A percentile compares a stretch with the other conserved stretches of the same genome.
phyloP scores from a whole-genome alignment of 2,113 vertebrate genomes.

The Strigops habroptila region DNA sequence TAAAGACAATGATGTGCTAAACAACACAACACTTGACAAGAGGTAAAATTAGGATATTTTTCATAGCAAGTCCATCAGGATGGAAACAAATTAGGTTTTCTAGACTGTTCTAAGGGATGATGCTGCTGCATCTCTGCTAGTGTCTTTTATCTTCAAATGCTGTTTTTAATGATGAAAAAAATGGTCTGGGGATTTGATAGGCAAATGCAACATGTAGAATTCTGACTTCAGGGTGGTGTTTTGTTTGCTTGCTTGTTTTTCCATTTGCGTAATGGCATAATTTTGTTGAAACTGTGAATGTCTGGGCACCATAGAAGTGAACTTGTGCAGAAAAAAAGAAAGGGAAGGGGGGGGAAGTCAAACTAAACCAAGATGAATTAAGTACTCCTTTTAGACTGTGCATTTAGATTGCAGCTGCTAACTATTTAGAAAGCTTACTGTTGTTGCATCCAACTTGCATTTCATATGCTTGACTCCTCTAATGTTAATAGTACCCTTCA shows the following conservation, averaged over 20 bases:
- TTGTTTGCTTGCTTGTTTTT: not conserved
- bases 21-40: not conserved
- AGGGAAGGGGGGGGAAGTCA: fast-evolving
- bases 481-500: not conserved
- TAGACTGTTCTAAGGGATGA: not conserved
- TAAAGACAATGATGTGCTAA: not conserved
- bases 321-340: not conserved
- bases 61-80: not conserved
- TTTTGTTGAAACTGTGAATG: not conserved
- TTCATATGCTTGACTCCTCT: not conserved
- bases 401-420: not conserved
- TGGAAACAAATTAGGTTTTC: not conserved
- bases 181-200: not conserved
- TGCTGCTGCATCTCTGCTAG: not conserved
- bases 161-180: not conserved
- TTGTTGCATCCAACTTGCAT: not conserved
- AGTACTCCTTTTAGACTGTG: not conserved
- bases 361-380: not conserved
- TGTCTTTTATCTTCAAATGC: not conserved
- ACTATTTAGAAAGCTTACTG: not conserved
- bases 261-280: not conserved
- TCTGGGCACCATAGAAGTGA: not conserved
- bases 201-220: not conserved
- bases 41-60: not conserved
- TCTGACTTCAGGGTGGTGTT: not conserved